Conservation (phyloP, 2,888 invertebrate genomes). For the Harmothoe impar region DNA sequence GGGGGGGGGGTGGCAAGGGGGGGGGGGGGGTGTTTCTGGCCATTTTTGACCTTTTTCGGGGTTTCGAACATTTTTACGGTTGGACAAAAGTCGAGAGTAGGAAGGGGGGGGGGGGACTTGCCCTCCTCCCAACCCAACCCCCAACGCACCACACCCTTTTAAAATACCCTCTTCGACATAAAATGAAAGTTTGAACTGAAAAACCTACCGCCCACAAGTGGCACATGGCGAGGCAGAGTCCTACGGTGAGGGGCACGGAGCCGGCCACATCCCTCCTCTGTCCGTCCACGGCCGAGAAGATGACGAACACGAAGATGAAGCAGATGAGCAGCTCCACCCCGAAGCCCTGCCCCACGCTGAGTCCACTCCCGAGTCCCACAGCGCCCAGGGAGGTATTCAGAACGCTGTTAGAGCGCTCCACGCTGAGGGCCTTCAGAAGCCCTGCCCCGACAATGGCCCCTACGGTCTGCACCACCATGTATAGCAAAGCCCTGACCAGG, state of each 20-base stretch:
- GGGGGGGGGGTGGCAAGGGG: no score
- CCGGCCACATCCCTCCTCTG: constrained; percentile 71
- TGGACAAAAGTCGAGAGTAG: no score
- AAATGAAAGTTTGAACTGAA: not conserved
- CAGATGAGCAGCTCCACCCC: constrained; percentile 73
- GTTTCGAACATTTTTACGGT: no score
- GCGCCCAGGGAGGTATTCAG: constrained; percentile 54
- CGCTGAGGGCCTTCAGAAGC: constrained; percentile 70
- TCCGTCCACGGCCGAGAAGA: constrained; percentile 73
- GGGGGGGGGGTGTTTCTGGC: no score
- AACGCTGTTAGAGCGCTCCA: constrained; percentile 60
- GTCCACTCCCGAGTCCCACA: not conserved
- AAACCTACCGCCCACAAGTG: constrained; percentile 71
- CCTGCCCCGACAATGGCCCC: constrained; percentile 87
- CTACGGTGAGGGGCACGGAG: constrained; percentile 74
- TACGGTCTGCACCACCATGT: constrained; percentile 91
- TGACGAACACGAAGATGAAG: constrained; percentile 73
- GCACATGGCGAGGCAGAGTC: constrained; percentile 73
- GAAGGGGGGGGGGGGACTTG: no score
- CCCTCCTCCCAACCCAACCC: no score
- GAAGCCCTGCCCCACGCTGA: constrained; percentile 66
- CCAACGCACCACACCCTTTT: no score
- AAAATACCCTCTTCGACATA: no score
- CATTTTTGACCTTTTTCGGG: no score
- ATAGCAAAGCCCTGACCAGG: constrained; percentile 89